phyloP scores from a whole-genome alignment of 1,140 invertebrate species.

The Cephus cinctus region DNA sequence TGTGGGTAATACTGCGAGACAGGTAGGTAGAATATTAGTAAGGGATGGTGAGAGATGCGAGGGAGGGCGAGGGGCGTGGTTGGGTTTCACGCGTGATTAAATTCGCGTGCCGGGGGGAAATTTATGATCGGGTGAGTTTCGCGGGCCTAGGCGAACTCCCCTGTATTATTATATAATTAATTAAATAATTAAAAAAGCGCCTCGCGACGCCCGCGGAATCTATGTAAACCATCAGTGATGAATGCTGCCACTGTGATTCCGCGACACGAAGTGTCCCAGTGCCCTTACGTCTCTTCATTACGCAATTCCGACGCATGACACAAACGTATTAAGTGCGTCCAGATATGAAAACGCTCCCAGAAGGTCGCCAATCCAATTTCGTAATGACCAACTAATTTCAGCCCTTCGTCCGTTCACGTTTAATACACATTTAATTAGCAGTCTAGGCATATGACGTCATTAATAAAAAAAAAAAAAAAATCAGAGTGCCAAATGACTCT shows the following conservation, averaged over 20 bases:
- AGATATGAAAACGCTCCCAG: neutral
- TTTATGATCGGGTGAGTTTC: constrained; percentile 1
- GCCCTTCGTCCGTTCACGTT: neutral
- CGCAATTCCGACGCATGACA: neutral
- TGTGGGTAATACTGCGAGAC: neutral
- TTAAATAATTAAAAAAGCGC: constrained; percentile 4
- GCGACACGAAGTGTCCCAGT: neutral
- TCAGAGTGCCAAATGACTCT: too few relatives aligned
- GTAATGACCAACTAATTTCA: neutral
- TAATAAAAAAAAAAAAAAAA: too few relatives aligned
- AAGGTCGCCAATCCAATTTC: neutral
- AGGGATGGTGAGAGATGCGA: neutral
- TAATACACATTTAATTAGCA: too few relatives aligned
- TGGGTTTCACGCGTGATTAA: constrained; percentile 6
- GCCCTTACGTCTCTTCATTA: neutral
- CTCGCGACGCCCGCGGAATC: neutral
- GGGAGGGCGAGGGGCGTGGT: neutral
- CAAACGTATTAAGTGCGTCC: neutral
- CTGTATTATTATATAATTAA: constrained; percentile 11
- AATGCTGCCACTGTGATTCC: constrained; percentile 6
- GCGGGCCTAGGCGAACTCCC: neutral
- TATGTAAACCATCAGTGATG: constrained; percentile 11
- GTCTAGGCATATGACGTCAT: too few relatives aligned
- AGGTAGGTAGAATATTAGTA: too few relatives aligned
- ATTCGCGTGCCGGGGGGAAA: constrained; percentile 4